Percentiles rank a stretch among this genome's conserved stretches.
phyloP scores from a whole-genome alignment of 2,888 invertebrate species.

The Drosophila nr. perissopoda region DNA sequence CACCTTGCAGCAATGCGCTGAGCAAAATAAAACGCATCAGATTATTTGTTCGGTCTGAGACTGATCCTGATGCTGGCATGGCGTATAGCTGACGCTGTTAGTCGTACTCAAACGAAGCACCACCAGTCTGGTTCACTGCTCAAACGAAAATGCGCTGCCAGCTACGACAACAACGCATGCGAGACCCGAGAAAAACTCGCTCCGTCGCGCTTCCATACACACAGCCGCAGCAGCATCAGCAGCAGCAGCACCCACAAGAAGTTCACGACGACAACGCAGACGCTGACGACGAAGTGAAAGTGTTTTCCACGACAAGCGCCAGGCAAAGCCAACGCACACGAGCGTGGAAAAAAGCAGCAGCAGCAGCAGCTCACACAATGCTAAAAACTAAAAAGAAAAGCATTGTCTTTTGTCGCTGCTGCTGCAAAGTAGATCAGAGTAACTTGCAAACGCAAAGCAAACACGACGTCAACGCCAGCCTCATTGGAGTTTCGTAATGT shows the following conservation, averaged over 20 bases:
- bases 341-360: slow-evolving; percentile 62
- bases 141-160: slow-evolving; percentile 64
- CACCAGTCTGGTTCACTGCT: slow-evolving; percentile 63
- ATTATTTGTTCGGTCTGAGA: slow-evolving; percentile 2
- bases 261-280: slow-evolving; percentile 40
- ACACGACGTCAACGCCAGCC: slow-evolving; percentile 45
- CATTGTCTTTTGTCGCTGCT: slow-evolving; percentile 64
- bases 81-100: slow-evolving; percentile 4
- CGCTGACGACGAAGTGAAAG: slow-evolving; percentile 73
- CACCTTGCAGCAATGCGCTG: slow-evolving; percentile 53
- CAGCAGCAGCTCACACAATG: slow-evolving; percentile 28
- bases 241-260: slow-evolving; percentile 58
- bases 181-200: slow-evolving; percentile 63
- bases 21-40: slow-evolving; percentile 45
- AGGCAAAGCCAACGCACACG: slow-evolving; percentile 66
- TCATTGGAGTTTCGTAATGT: slow-evolving; percentile 66
- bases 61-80: slow-evolving; percentile 46
- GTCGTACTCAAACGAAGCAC: slow-evolving; percentile 35
- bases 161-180: slow-evolving; percentile 54
- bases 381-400: slow-evolving; percentile 68
- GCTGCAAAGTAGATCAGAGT: slow-evolving; percentile 72
- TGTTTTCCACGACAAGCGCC: slow-evolving; percentile 81
- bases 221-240: slow-evolving; percentile 48
- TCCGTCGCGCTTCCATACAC: slow-evolving; percentile 78
- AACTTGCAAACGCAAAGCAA: slow-evolving; percentile 55